Evolutionary conservation across 2,113 vertebrate genomes (phyloP).

Genomic region (Daubentonia madagascariensis): DNA sequence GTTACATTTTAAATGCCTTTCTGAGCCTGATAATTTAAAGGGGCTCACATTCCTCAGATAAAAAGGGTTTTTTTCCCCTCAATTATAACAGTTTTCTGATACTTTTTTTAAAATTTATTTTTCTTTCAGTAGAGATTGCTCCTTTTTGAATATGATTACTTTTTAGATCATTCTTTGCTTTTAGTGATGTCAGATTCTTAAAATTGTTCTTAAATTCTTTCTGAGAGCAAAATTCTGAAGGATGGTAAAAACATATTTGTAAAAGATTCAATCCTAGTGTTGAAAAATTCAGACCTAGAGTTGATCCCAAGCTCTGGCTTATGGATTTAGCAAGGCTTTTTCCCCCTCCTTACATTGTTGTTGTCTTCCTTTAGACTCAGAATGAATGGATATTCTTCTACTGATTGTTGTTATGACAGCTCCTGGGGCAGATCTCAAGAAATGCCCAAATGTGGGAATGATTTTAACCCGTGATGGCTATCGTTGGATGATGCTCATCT

Average conservation of each 20-base stretch:
- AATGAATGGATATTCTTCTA: too few species aligned
- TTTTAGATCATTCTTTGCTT: constrained; percentile 6
- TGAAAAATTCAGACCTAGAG: neutral
- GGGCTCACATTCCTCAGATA: neutral
- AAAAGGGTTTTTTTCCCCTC: neutral
- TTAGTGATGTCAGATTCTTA: neutral
- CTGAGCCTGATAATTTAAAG: neutral
- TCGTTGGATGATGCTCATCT: too few species aligned
- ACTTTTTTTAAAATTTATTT: too few species aligned
- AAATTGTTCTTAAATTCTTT: neutral
- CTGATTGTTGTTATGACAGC: too few species aligned
- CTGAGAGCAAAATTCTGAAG: constrained; percentile 57
- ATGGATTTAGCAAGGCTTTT: neutral
- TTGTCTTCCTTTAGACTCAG: too few species aligned
- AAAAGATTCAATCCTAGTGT: neutral
- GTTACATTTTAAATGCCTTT: neutral
- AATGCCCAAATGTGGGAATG: constrained; percentile 85
- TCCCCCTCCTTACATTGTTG: neutral
- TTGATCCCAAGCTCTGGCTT: neutral
- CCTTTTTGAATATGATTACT: neutral
- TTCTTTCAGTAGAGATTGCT: too few species aligned
- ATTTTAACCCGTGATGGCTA: constrained; percentile 79
- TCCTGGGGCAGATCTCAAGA: constrained; percentile 89
- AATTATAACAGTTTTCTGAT: neutral
- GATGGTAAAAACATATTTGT: neutral